Evolutionary conservation across 2,888 invertebrate genomes (phyloP).

Genomic region (Calliopum simillimum): DNA sequence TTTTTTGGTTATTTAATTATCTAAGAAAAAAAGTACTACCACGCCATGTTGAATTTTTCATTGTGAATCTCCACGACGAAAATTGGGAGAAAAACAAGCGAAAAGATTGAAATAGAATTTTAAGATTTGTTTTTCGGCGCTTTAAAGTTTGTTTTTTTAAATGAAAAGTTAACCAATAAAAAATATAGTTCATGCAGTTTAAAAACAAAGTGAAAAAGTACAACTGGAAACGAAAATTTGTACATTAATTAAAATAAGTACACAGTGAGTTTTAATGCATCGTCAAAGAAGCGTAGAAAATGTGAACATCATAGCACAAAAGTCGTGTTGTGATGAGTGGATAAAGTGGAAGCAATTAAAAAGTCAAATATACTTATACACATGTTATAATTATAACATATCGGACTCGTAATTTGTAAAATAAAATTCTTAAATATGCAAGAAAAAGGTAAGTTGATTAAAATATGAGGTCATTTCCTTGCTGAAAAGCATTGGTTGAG

Average conservation of each 20-base stretch:
- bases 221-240: neutral
- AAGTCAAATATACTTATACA: no score
- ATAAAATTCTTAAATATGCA: no score
- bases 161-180: neutral
- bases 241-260: neutral
- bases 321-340: no score
- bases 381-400: no score
- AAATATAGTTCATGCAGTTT: neutral
- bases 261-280: no score
- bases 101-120: neutral
- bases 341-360: no score
- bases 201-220: neutral
- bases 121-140: neutral
- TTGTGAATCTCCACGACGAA: conserved; percentile 23
- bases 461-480: neutral
- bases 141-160: neutral
- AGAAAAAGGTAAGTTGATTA: no score
- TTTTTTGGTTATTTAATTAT: no score
- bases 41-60: conserved; percentile 28
- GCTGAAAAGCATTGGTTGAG: neutral
- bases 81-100: conserved; percentile 26
- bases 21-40: no score
- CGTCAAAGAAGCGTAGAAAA: no score
- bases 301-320: no score
- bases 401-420: no score